Evolutionary conservation across 1,140 invertebrate species (phyloP), one percentile per base, ranked within the genome.

Genomic region (Steinernema feltiae): DNA sequence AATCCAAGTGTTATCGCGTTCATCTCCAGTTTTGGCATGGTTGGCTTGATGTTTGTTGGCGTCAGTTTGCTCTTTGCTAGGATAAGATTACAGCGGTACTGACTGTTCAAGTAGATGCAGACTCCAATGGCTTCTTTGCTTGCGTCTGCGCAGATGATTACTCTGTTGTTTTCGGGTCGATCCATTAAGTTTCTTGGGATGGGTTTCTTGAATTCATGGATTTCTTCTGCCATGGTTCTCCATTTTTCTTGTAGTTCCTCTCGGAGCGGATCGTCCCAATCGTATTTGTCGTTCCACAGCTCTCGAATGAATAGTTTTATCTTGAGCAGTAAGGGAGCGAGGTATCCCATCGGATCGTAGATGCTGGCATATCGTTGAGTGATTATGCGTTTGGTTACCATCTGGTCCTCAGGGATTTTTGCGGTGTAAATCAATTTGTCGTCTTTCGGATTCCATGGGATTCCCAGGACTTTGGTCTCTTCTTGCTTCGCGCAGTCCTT

Each of bases 1-100:
- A 31, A 18, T 35, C 75, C 75, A 32, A 76, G 48, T 1, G 12
- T 48, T n/a, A 76, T n/a, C 1, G 75, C 75, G 12, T 32, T 48
- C 0, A n/a, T n/a, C 18, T 76, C 75, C 12, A 71, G 18, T 32
- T 76, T 76, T 0, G 75, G 75, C 18, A 76, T 76, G 0, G 75
- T 76, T 48, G 41, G 53, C 48, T 74, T 53, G 17, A 48, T 48
- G 0, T 71, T 72, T n/a, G 71, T 27, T 15, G 75, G 35, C 3
- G 29, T n/a, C 0, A 74, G 31, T 70, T 74, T 74, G 15, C 32
- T 48, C 24, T 76, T 76, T 41, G 35, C 74, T 18, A 75, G 29
- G 0, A 75, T 73, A 1, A 21, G 30, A 30, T 75, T 18, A n/a
- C 2, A n/a, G 7, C 7, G 0, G 7, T 41, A 18, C 18, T 18